Base-by-base conservation (phyloP, 2,888 invertebrate genomes). In the Lasioglossum calceatum region DNA sequence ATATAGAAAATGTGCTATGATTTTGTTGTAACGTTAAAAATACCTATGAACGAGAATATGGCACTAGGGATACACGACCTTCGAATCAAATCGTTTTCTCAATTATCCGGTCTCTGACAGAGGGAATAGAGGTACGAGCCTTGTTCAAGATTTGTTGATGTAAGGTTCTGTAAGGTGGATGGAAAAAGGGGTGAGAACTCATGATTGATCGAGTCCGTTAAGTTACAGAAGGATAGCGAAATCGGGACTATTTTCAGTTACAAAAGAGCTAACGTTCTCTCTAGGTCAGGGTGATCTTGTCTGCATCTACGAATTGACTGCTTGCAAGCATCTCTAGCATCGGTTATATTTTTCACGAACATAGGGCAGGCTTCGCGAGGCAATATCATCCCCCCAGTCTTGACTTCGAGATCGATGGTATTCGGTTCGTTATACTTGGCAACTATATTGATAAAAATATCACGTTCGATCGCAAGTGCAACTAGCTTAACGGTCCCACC, bases 1-100 rank as follows among this genome's bases (percentile, higher is more conserved):
- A 76, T 87, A 88, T 88, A 88, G 81, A 76, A 87, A 88, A 87
- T 87, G 87, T 90, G 86, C 87, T 92, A 91, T 89, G 86, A 89
- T 87, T 91, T 90, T 85, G 78, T 87, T 87, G 67, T 77, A 78
- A 77, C 39, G 73, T 75, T 88, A 16, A 88, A 84, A 58, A 44
- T 81, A 87, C 77, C 27, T 87, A 64, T 83, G 47, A 79, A 79
- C 71, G 71, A 80, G 58, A 87, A 87, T 77, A 77, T 81, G 84
- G 84, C 84, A 87, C 79, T 84, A 87, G 87, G 36, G 58, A 47
- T 77, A 84, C 70, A 79, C 71, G 74, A 77, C 16, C 74, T 87
- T 79, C 74, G 44, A 36, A 54, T 64, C 32, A 77, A 76, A 77
- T 84, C 32, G 8, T 78, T 79, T 82, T 64, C 72, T 81, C 54